These are phyloP conservation scores for Eulithis testata DNA, from an alignment of 2,888 invertebrate genomes.

Conservation along the genomic window DNA sequence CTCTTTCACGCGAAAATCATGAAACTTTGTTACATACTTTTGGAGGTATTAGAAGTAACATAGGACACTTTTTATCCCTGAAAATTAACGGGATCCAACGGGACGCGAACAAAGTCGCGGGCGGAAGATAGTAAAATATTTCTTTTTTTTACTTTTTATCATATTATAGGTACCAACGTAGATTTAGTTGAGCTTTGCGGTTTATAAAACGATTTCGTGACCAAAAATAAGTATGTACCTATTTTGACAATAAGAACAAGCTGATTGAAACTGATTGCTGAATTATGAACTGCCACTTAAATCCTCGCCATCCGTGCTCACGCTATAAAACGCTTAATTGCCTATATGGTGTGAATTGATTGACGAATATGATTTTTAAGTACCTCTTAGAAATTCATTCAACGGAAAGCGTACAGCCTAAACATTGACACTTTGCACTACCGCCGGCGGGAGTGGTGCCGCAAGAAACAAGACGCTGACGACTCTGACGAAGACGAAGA, in stretches of 20 bases:
- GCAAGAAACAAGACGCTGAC: background rate
- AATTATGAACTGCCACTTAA: slow-evolving; percentile 14
- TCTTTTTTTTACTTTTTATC: too few relatives aligned
- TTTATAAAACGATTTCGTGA: background rate
- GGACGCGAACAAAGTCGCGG: too few relatives aligned
- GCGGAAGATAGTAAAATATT: too few relatives aligned
- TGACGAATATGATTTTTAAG: slow-evolving; percentile 27
- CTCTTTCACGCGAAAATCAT: too few relatives aligned
- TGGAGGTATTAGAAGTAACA: too few relatives aligned
- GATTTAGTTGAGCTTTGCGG: too few relatives aligned
- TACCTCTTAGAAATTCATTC: slow-evolving; percentile 30
- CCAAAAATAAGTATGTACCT: background rate
- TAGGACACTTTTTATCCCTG: too few relatives aligned
- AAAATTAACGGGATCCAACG: too few relatives aligned
- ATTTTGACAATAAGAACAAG: slow-evolving; percentile 3
- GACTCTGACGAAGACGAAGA: background rate
- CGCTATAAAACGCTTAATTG: slow-evolving; percentile 15
- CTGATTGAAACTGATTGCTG: slow-evolving; percentile 14
- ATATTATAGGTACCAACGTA: too few relatives aligned
- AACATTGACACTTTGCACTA: background rate
- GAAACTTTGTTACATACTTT: too few relatives aligned
- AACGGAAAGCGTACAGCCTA: slow-evolving; percentile 23
- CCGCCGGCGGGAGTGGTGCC: background rate
- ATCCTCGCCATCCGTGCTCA: background rate
- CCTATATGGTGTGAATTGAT: slow-evolving; percentile 26